Percentiles rank a stretch among this genome's conserved stretches.
These are phyloP conservation scores for Ichneumoninae sp. DNA, from an alignment of 2,888 invertebrate species.

Conservation along the genomic window DNA sequence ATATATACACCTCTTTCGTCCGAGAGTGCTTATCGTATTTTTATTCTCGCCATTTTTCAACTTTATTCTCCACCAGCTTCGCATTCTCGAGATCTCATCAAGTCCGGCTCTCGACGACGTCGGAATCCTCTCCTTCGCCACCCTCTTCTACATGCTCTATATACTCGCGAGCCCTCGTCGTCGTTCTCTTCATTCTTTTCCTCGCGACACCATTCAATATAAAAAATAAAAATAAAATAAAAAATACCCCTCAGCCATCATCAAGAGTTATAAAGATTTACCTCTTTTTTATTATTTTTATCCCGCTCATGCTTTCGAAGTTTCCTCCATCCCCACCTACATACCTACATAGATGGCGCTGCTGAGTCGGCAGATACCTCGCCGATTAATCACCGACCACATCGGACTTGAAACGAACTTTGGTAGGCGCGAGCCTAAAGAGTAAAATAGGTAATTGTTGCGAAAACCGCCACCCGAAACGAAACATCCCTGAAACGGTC, in stretches of 20 bases:
- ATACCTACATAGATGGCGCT: not conserved
- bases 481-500: constrained; percentile 54
- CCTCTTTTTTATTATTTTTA: not conserved
- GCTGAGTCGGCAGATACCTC: constrained; percentile 2
- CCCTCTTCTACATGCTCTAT: not conserved
- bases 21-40: constrained; percentile 13
- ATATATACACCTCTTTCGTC: not conserved
- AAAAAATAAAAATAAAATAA: not conserved
- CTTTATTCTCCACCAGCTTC: constrained; percentile 24
- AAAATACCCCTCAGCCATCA: not conserved
- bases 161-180: not conserved
- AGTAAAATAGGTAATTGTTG: constrained; percentile 66
- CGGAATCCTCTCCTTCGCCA: not conserved
- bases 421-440: not conserved
- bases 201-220: constrained; percentile 20
- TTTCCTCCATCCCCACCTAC: not conserved
- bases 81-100: constrained; percentile 30
- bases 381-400: constrained; percentile 57
- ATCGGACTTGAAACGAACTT: constrained; percentile 28
- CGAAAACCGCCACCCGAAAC: constrained; percentile 69
- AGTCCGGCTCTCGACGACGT: not conserved
- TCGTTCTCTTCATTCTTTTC: constrained; percentile 32
- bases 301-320: not conserved
- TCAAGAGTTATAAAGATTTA: not conserved
- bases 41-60: constrained; percentile 34